Percentiles rank a stretch among this genome's conserved stretches.
phyloP scores from a whole-genome alignment of 2,888 invertebrate species.

The Nomada goodeniana region DNA sequence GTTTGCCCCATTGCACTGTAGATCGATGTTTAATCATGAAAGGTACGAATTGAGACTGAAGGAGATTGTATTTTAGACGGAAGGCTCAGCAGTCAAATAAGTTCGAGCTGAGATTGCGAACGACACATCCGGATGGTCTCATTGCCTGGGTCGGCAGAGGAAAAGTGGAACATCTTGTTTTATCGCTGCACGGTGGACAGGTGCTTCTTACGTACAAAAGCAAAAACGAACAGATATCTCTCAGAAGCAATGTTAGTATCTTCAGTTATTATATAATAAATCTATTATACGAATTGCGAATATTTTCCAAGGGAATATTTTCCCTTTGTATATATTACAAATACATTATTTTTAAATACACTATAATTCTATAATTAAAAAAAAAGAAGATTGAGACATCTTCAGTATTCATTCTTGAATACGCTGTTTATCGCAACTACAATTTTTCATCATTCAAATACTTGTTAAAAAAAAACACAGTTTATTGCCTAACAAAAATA shows the following conservation, averaged over 20 bases:
- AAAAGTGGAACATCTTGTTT: slow-evolving; percentile 79
- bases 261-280: not conserved
- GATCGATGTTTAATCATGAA: slow-evolving; percentile 8
- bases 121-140: slow-evolving; percentile 80
- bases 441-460: too few species aligned
- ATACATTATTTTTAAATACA: too few species aligned
- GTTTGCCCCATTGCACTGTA: slow-evolving; percentile 38
- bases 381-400: too few species aligned
- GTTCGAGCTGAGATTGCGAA: slow-evolving; percentile 81
- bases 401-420: too few species aligned
- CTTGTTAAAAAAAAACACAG: too few species aligned
- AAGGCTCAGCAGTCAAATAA: slow-evolving; percentile 82
- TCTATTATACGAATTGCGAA: not conserved
- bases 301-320: not conserved
- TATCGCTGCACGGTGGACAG: slow-evolving; percentile 81
- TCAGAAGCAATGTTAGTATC: slow-evolving; percentile 79
- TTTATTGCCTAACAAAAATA: too few species aligned
- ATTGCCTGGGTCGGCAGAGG: slow-evolving; percentile 83
- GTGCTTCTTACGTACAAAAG: slow-evolving; percentile 80
- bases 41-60: not conserved
- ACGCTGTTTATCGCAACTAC: too few species aligned
- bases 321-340: too few species aligned
- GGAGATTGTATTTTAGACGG: slow-evolving; percentile 73
- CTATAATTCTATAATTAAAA: too few species aligned
- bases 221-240: slow-evolving; percentile 78